phyloP scores from a whole-genome alignment of 92 coral and sea anemone species.

The Parazoanthus atlanticus region DNA sequence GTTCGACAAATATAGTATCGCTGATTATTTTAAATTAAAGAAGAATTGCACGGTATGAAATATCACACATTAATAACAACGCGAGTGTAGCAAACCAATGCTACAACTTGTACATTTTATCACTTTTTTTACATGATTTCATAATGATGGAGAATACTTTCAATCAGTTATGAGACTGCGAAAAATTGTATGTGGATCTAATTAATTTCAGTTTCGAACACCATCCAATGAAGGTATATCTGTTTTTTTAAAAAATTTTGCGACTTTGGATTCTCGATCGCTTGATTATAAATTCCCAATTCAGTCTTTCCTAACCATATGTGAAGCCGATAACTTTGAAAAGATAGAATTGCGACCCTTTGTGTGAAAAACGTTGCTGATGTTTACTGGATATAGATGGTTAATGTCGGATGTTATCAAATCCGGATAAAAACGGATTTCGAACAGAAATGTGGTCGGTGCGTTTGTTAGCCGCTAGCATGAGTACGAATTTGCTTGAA shows the following conservation, averaged over 20 bases:
- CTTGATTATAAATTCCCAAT: background rate
- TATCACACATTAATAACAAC: background rate
- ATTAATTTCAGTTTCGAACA: background rate
- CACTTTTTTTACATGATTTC: background rate
- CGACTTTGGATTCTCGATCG: background rate
- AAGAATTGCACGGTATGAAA: background rate
- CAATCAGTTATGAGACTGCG: background rate
- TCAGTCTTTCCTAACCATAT: background rate
- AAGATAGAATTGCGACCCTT: background rate
- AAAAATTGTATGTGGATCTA: background rate
- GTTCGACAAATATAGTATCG: background rate
- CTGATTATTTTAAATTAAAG: background rate
- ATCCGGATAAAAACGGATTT: background rate
- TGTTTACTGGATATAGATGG: background rate
- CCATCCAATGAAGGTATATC: background rate
- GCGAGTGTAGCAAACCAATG: background rate
- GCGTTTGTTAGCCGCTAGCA: background rate
- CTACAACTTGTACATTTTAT: background rate
- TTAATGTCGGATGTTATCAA: background rate
- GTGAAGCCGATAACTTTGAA: constrained; percentile 7
- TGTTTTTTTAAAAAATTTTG: background rate
- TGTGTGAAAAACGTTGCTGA: background rate
- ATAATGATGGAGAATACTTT: background rate
- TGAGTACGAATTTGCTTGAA: background rate
- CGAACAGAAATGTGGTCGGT: background rate